phyloP scores from a whole-genome alignment of 2,888 invertebrate genomes.

The Drosophila prostipennis region DNA sequence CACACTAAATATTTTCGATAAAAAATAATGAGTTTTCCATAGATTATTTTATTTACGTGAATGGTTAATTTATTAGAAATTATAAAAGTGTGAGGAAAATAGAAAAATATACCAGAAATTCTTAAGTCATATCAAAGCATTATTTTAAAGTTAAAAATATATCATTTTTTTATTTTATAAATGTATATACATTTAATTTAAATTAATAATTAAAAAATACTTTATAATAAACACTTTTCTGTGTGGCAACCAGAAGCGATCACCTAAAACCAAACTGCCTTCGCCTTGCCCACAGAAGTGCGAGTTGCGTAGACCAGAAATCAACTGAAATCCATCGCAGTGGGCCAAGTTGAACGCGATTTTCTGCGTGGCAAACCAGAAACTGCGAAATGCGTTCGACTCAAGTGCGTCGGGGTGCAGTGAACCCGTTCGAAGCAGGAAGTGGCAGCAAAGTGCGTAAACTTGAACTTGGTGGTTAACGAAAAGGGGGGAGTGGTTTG shows the following conservation, averaged over 20 bases:
- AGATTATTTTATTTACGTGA: too few species aligned
- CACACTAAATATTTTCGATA: too few species aligned
- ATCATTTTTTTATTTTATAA: too few species aligned
- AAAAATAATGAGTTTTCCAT: too few species aligned
- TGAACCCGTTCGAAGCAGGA: conserved; percentile 61
- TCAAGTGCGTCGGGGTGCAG: conserved; percentile 49
- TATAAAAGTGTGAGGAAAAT: too few species aligned
- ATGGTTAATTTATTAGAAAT: too few species aligned
- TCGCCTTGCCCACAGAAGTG: conserved; percentile 18
- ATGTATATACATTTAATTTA: too few species aligned
- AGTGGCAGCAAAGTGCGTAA: conserved; percentile 62
- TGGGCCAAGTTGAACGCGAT: conserved; percentile 57
- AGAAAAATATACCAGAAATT: too few species aligned
- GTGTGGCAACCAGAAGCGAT: not conserved
- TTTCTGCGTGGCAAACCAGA: conserved; percentile 49
- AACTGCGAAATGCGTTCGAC: conserved; percentile 57
- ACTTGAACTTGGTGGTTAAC: conserved; percentile 61
- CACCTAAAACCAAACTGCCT: conserved; percentile 14
- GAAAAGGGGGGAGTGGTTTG: conserved; percentile 23
- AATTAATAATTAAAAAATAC: too few species aligned
- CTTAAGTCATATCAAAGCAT: too few species aligned
- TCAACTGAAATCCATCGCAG: conserved; percentile 39
- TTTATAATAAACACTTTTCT: not conserved
- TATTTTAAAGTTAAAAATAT: too few species aligned
- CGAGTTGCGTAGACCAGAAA: conserved; percentile 34